These are phyloP conservation scores for Montipora sp. DNA, from an alignment of 64 coral and sea anemone species.

Conservation along the genomic window DNA sequence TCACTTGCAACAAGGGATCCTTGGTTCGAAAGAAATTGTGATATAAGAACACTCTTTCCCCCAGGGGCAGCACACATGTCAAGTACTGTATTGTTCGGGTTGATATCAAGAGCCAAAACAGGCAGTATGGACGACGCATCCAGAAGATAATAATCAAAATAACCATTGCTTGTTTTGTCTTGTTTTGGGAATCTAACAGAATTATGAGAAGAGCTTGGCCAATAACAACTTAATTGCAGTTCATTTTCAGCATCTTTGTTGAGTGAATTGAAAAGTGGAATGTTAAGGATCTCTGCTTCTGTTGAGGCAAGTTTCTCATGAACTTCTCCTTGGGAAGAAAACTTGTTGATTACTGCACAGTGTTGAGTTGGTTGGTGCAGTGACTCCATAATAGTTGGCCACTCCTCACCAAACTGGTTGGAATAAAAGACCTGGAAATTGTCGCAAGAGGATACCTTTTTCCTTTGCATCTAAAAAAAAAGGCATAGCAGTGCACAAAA, in stretches of 20 bases:
- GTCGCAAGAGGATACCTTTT: conserved; percentile 11
- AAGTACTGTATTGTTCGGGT: conserved; percentile 15
- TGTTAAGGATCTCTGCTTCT: not conserved
- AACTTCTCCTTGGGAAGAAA: conserved; percentile 26
- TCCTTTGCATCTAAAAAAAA: conserved; percentile 35
- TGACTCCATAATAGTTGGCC: conserved; percentile 58
- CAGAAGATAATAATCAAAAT: conserved; percentile 74
- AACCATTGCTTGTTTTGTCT: conserved; percentile 51
- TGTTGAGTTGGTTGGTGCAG: conserved; percentile 47
- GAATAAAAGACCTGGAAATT: conserved; percentile 56
- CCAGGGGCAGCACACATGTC: conserved; percentile 88
- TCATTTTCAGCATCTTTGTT: not conserved
- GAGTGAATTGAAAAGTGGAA: not conserved
- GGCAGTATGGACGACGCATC: conserved; percentile 76
- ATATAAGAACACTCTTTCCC: conserved; percentile 67
- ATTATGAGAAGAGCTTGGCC: not conserved
- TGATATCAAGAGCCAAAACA: conserved; percentile 50
- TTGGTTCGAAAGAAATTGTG: conserved; percentile 51
- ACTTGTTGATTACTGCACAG: conserved; percentile 84
- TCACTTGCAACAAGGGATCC: conserved; percentile 67
- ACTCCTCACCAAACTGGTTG: conserved; percentile 45
- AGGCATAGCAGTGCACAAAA: not conserved
- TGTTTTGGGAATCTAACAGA: conserved; percentile 51
- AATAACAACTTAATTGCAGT: conserved; percentile 2
- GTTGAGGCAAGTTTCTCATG: conserved; percentile 30